phyloP scores from a whole-genome alignment of 2,888 invertebrate genomes.

The Tachina lurida region DNA sequence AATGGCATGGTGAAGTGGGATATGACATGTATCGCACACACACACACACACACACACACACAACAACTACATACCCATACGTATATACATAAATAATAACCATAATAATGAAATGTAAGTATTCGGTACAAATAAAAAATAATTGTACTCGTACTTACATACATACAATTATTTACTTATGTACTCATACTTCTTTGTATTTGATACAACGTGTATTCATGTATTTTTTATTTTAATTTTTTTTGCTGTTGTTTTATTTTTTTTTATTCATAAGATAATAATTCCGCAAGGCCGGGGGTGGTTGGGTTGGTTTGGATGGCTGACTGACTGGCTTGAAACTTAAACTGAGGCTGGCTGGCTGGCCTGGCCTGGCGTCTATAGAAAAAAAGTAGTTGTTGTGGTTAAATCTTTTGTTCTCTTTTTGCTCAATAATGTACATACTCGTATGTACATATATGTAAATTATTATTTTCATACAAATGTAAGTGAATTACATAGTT shows the following conservation, averaged over 20 bases:
- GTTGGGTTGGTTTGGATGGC: constrained; percentile 60
- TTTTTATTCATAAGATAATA: constrained; percentile 63
- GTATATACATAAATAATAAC: constrained; percentile 35
- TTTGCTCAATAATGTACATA: constrained; percentile 21
- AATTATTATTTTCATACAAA: constrained; percentile 13
- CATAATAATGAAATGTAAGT: constrained; percentile 41
- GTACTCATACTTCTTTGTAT: constrained; percentile 21
- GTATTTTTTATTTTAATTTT: constrained; percentile 6
- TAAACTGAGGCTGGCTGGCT: constrained; percentile 65
- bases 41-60: neutral
- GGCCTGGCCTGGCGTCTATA: constrained; percentile 68
- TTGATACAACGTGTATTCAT: constrained; percentile 31
- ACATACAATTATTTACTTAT: constrained; percentile 1
- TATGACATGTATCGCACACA: neutral
- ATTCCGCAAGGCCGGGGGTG: constrained; percentile 72
- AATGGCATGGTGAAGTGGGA: neutral
- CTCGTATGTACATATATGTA: too few species aligned
- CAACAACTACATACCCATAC: neutral
- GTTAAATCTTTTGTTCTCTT: constrained; percentile 71
- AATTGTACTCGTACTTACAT: constrained; percentile 39
- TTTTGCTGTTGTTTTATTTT: neutral
- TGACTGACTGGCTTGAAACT: constrained; percentile 65
- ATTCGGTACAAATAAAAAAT: constrained; percentile 49
- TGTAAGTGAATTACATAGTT: constrained; percentile 32
- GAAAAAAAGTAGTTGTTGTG: constrained; percentile 66